phyloP scores from a whole-genome alignment of 2,113 vertebrate genomes.

The Agapornis roseicollis region DNA sequence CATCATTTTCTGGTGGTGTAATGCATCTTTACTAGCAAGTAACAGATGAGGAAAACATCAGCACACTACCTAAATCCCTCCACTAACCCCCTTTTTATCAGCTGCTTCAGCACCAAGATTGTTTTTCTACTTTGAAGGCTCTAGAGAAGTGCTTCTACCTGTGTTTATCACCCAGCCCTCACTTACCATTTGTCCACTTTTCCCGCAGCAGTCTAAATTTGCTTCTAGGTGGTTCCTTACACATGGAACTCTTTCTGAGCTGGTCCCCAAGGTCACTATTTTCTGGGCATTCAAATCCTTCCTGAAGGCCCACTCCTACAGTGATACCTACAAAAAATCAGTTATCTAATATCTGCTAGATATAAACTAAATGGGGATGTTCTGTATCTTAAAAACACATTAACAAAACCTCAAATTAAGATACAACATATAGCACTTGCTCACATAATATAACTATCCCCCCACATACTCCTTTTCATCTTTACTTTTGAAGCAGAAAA shows the following conservation, averaged over 20 bases:
- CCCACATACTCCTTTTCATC: background rate
- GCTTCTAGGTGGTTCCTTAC: constrained; percentile 10
- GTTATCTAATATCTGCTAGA: constrained; percentile 11
- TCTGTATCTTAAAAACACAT: background rate
- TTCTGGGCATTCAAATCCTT: constrained; percentile 20
- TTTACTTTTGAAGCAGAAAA: background rate
- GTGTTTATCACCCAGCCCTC: background rate
- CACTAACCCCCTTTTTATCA: constrained; percentile 15
- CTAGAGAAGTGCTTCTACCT: background rate
- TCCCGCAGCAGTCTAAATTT: constrained; percentile 9
- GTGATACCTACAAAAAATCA: constrained; percentile 1
- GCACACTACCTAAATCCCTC: constrained; percentile 13
- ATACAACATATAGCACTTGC: background rate
- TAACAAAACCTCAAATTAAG: background rate
- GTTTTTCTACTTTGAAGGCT: background rate
- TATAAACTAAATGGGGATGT: background rate
- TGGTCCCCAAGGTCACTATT: constrained; percentile 9
- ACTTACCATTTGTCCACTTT: constrained; percentile 4
- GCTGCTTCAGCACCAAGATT: background rate
- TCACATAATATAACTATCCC: background rate
- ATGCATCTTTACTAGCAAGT: constrained; percentile 6
- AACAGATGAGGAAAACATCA: background rate
- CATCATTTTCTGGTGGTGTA: background rate
- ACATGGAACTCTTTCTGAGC: constrained; percentile 9
- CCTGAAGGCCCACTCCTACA: constrained; percentile 9